These are phyloP conservation scores for Neomorphus geoffroyi DNA, from an alignment of 2,797 vertebrate species.

Conservation along the genomic window DNA sequence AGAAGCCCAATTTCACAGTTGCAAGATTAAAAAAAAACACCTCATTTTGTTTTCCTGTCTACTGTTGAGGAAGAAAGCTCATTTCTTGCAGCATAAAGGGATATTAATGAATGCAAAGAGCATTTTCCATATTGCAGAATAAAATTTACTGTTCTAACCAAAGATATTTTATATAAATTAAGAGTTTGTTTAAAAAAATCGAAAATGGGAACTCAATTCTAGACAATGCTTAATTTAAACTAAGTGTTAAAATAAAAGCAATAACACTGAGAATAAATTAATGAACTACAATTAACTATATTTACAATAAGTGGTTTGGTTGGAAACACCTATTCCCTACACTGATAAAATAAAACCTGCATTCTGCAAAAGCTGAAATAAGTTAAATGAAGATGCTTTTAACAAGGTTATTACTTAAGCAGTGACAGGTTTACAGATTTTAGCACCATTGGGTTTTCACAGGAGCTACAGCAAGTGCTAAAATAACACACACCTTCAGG, in stretches of 20 bases:
- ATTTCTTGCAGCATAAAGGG: slow-evolving; percentile 56
- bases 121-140: slow-evolving; percentile 61
- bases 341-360: slow-evolving; percentile 80
- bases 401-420: slow-evolving; percentile 84
- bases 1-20: slow-evolving; percentile 59
- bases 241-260: slow-evolving; percentile 79
- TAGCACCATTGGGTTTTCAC: slow-evolving; percentile 87
- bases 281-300: slow-evolving; percentile 81
- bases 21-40: slow-evolving; percentile 46
- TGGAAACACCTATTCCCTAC: slow-evolving; percentile 78
- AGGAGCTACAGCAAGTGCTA: slow-evolving; percentile 86
- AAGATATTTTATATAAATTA: slow-evolving; percentile 78
- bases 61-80: neutral
- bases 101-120: slow-evolving; percentile 75
- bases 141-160: slow-evolving; percentile 69
- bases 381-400: slow-evolving; percentile 86
- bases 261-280: slow-evolving; percentile 80
- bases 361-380: slow-evolving; percentile 77
- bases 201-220: slow-evolving; percentile 72
- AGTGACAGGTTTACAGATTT: slow-evolving; percentile 89
- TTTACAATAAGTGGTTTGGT: slow-evolving; percentile 79
- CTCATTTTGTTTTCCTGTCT: slow-evolving; percentile 44
- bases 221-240: slow-evolving; percentile 78
- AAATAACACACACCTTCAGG: slow-evolving; percentile 95
- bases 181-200: slow-evolving; percentile 71